A percentile compares a stretch with the other conserved stretches of the same genome.
Evolutionary conservation across 2,888 invertebrate genomes (phyloP).

Genomic region (Acanthacorydalis orientalis): DNA sequence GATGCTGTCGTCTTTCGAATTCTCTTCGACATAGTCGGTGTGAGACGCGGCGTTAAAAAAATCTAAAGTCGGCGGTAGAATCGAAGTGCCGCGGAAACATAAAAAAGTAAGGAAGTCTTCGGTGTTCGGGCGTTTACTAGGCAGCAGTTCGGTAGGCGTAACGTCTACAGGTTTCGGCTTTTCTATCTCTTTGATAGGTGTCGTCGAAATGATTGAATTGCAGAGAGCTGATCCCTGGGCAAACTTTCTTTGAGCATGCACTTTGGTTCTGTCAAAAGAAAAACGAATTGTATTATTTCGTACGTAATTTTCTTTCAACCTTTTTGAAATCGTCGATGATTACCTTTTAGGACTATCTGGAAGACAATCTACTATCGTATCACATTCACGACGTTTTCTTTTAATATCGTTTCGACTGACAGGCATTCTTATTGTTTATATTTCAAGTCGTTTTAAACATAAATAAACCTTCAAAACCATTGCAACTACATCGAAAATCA

Average conservation of each 20-base stretch:
- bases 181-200: constrained; percentile 43
- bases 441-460: no score
- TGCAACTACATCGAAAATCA: no score
- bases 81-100: constrained; percentile 61
- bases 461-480: no score
- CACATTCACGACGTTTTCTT: constrained; percentile 24
- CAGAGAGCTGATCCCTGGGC: constrained; percentile 57
- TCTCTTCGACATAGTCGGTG: constrained; percentile 11
- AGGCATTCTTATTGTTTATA: constrained; percentile 16
- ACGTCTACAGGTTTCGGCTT: constrained; percentile 25
- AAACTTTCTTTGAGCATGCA: constrained; percentile 77
- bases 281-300: neutral
- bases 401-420: constrained; percentile 24
- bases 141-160: constrained; percentile 39
- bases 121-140: constrained; percentile 56
- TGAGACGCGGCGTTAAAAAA: constrained; percentile 40
- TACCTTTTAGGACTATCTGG: constrained; percentile 30
- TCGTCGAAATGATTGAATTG: constrained; percentile 38
- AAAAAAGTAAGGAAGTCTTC: constrained; percentile 76
- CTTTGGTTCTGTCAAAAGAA: constrained; percentile 42
- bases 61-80: constrained; percentile 53
- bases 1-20: constrained; percentile 12
- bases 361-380: constrained; percentile 11
- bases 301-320: neutral
- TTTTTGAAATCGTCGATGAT: neutral